Conservation (phyloP, 2,113 vertebrate species). For the Aplodontia rufa region DNA sequence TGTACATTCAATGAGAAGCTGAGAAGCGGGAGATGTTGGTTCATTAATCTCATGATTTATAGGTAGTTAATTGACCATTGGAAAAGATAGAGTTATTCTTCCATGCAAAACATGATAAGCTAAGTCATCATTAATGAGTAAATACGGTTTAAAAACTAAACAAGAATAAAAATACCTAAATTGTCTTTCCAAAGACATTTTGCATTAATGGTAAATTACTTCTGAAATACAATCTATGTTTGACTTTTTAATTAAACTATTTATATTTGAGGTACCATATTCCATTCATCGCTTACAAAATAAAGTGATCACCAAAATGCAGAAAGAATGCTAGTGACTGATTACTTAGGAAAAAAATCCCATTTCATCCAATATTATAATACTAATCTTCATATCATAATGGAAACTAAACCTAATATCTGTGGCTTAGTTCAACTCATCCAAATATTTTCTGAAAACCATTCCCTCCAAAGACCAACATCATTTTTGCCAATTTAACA, state of each 20-base stretch:
- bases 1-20: not conserved
- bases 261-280: not conserved
- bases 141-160: slow-evolving; percentile 34
- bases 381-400: not conserved
- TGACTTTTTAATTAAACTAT: slow-evolving; percentile 8
- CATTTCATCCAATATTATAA: slow-evolving; percentile 14
- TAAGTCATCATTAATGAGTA: not conserved
- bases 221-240: not conserved
- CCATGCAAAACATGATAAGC: not conserved
- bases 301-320: not conserved
- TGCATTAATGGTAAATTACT: not conserved
- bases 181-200: slow-evolving; percentile 13
- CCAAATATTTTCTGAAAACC: slow-evolving; percentile 26
- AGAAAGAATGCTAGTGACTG: not conserved
- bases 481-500: not conserved
- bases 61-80: not conserved
- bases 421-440: not conserved
- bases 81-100: not conserved
- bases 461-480: not conserved
- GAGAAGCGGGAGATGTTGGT: not conserved
- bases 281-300: not conserved
- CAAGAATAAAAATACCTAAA: not conserved
- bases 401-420: not conserved
- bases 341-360: not conserved
- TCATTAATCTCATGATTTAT: not conserved